Base-by-base conservation (phyloP, 2,797 vertebrate species). In the Dendrocincla fuliginosa region DNA sequence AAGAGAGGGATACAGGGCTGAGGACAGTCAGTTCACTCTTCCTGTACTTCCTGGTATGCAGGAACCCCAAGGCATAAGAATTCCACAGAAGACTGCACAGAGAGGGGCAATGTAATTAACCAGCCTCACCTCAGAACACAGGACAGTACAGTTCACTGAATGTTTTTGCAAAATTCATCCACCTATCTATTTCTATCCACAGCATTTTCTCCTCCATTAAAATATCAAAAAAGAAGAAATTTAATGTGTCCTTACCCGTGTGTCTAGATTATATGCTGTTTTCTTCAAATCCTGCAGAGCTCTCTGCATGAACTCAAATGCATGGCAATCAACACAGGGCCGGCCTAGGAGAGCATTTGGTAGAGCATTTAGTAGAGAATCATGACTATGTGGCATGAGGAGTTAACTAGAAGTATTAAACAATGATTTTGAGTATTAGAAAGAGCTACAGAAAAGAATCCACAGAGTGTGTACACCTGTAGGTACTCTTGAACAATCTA, bases 261-360 rank as follows among this genome's bases (percentile, higher is more conserved):
- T 98, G 91, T 99, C 99, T 33, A 99, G 98, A 96, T 98, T 99
- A 96, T 98, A 99, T 0, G 99, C 99, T 0, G 99, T 99, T 98
- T 99, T 99, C 97, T 99, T 99, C 89, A 99, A 97, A 97, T 99
- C 99, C 96, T 99, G 99, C 96, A 99, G 97, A 53, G 99, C 99
- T 93, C 99, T 98, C 98, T 99, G 99, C 99, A 99, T 99, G 90
- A 99, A 99, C 97, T 99, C 99, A 95, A 99, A 99, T 1, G 99
- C 99, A 91, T 99, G 99, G 91, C 99, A 99, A 57, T 99, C 99
- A 92, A 99, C 99, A 97, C 99, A 99, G 5, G 99, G 99, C 18
- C 99, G 99, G 97, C 99, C 99, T 99, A 93, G 69, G 68, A 81
- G 35, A 96, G 77, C 60, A 23, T 90, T 95, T 53, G 52, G 57